These are phyloP conservation scores for Synodontis membranacea DNA, from an alignment of 2,113 vertebrate genomes.

Conservation along the genomic window DNA sequence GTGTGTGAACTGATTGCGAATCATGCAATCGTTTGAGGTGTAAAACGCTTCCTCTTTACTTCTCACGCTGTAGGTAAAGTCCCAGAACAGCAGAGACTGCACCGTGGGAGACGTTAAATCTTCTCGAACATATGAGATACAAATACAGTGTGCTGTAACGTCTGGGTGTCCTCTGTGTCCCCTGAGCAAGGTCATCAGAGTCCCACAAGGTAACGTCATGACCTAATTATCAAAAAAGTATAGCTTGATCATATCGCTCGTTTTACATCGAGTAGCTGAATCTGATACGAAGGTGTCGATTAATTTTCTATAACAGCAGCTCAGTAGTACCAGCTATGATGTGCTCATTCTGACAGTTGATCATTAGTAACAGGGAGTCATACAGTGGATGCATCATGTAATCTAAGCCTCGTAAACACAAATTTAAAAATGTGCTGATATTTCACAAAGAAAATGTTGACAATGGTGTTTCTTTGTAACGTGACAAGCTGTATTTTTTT, in stretches of 20 bases:
- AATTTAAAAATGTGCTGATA: too few relatives aligned
- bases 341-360: background rate
- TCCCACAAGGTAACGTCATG: conserved; percentile 63
- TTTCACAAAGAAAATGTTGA: background rate
- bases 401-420: background rate
- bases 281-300: background rate
- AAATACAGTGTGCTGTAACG: conserved; percentile 60
- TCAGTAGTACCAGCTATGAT: background rate
- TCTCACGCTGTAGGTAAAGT: conserved; percentile 35
- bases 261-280: background rate
- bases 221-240: background rate
- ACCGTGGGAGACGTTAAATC: conserved; percentile 52
- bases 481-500: background rate
- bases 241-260: background rate
- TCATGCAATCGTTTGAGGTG: background rate
- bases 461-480: background rate
- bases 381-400: background rate
- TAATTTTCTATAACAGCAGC: background rate
- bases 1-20: background rate
- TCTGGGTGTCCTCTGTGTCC: conserved; percentile 54
- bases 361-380: background rate
- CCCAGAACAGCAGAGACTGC: background rate
- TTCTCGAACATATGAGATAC: conserved; percentile 58
- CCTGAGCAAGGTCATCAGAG: conserved; percentile 53
- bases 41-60: background rate